These are phyloP conservation scores for Coptodon bakossiorum DNA, from an alignment of 2,113 vertebrate species.

Conservation along the genomic window DNA sequence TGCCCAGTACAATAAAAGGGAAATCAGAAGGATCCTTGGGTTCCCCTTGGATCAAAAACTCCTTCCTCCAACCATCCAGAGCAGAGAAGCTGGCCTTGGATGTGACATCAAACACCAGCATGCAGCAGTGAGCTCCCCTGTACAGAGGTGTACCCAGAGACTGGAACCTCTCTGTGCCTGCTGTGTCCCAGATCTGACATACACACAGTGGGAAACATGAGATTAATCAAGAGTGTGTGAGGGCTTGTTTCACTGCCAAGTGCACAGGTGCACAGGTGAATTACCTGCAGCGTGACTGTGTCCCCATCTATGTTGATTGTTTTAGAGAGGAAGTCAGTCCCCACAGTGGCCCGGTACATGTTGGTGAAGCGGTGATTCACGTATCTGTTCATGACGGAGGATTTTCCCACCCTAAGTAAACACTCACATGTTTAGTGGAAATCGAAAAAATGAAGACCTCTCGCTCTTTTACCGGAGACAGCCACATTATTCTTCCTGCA, in stretches of 20 bases:
- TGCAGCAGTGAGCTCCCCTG: slow-evolving; percentile 52
- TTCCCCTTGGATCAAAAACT: slow-evolving; percentile 58
- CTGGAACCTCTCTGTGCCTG: slow-evolving; percentile 61
- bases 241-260: background rate
- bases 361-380: slow-evolving; percentile 59
- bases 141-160: slow-evolving; percentile 55
- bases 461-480: background rate
- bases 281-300: slow-evolving; percentile 54
- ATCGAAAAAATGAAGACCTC: background rate
- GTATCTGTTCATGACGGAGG: slow-evolving; percentile 61
- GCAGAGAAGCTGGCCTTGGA: slow-evolving; percentile 44
- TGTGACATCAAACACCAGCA: slow-evolving; percentile 65
- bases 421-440: background rate
- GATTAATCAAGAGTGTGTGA: background rate
- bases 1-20: slow-evolving; percentile 63
- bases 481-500: background rate
- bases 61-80: slow-evolving; percentile 49
- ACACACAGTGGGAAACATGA: background rate
- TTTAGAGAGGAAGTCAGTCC: slow-evolving; percentile 64
- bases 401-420: slow-evolving; percentile 62
- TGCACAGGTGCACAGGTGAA: background rate
- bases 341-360: slow-evolving; percentile 54
- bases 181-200: slow-evolving; percentile 63
- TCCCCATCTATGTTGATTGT: slow-evolving; percentile 22
- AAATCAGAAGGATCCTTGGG: slow-evolving; percentile 35